phyloP scores from a whole-genome alignment of 1,140 invertebrate species.

The Whitmania pigra region DNA sequence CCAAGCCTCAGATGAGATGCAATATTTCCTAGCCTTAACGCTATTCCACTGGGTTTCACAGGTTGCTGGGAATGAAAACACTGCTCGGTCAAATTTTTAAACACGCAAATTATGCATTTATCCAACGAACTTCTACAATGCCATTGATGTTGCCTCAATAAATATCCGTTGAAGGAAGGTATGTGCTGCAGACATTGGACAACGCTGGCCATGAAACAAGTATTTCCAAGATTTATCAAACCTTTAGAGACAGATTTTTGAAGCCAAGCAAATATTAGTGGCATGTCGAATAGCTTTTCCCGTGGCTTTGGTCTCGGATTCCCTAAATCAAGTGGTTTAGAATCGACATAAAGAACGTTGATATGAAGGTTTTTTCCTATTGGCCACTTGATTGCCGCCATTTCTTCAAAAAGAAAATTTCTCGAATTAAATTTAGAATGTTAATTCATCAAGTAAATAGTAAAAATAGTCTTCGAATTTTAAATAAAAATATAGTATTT shows the following conservation, averaged over 20 bases:
- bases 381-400: too few species aligned
- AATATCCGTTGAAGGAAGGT: neutral
- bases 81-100: neutral
- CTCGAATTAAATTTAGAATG: too few species aligned
- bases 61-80: neutral
- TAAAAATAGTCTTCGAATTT: too few species aligned
- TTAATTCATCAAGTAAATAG: too few species aligned
- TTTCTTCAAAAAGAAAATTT: too few species aligned
- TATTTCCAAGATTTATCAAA: conserved; percentile 5
- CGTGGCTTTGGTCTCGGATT: too few species aligned
- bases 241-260: neutral
- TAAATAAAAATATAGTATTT: too few species aligned
- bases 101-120: neutral
- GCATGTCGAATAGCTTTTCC: too few species aligned
- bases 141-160: neutral
- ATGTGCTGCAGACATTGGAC: neutral
- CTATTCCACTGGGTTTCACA: neutral
- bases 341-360: too few species aligned
- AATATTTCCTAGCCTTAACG: neutral
- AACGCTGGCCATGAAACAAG: neutral
- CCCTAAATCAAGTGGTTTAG: too few species aligned
- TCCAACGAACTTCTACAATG: neutral
- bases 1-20: neutral
- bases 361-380: too few species aligned
- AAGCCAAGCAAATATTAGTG: too few species aligned